Base-by-base conservation (phyloP, 2,797 vertebrate species). In the Danio tinwini region DNA sequence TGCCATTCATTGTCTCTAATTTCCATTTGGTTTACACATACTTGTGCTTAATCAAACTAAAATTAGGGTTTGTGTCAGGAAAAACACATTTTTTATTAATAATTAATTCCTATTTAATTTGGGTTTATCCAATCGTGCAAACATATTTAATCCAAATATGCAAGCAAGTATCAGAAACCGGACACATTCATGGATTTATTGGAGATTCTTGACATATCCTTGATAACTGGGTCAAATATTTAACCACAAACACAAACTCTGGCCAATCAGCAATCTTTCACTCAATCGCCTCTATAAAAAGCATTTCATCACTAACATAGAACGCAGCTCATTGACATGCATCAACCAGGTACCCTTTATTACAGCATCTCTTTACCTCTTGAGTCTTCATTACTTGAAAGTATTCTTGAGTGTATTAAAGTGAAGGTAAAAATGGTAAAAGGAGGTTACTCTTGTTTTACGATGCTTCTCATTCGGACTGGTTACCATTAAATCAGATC, bases 131-230 rank as follows among this genome's bases (percentile, higher is more conserved):
- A 29, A 29, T 29, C 29, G 29, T 29, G 29, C 29, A 29, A 29
- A 29, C 29, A 29, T 29, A 29, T 29, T 29, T 53, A 42, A 75
- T 5, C 45, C 50, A 29, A 40, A 64, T 13, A 52, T 49, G 37
- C 56, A 78, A 40, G 6, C 17, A 21, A 45, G 47, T 16, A 2
- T 55, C 61, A 65, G 62, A 72, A 53, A 62, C 40, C 63, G 29
- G 14, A 71, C 67, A 79, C 76, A 79, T 63, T 72, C 40, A 72
- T 64, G 58, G 59, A 72, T 79, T 79, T 79, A 79, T 81, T 81
- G 67, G 50, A 50, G 74, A 77, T 64, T 71, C 10, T 12, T 29
- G 29, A 29, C 29, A 29, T 29, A 29, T 29, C 29, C 29, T 29
- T 71, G 58, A 72, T 71, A 81, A 16, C 29, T 19, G 58, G 53